phyloP scores from a whole-genome alignment of 2,888 invertebrate species.

The Tipula unca region DNA sequence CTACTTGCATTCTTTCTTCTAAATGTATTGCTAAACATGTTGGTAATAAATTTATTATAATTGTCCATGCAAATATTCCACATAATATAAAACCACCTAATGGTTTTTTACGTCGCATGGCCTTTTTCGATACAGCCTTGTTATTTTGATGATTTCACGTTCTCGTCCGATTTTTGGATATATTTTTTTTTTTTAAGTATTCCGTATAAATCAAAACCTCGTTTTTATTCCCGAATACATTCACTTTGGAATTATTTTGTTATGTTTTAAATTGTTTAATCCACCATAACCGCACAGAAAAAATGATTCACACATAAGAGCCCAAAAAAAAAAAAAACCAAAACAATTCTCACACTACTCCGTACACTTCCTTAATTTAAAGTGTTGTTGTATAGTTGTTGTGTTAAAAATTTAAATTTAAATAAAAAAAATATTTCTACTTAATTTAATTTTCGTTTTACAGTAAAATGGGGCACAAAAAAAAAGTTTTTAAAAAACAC shows the following conservation, averaged over 20 bases:
- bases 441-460: not conserved
- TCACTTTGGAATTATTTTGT: not conserved
- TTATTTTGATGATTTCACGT: not conserved
- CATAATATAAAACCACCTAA: conserved; percentile 37
- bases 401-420: not conserved
- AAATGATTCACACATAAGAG: not conserved
- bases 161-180: not conserved
- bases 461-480: not conserved
- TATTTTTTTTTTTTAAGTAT: not conserved
- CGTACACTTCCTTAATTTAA: not conserved
- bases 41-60: conserved; percentile 39
- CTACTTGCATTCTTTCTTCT: conserved; percentile 48
- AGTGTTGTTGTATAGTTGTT: not conserved
- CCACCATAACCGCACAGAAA: not conserved
- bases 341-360: not conserved
- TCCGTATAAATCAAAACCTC: not conserved
- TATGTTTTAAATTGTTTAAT: not conserved
- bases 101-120: conserved; percentile 19
- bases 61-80: conserved; percentile 41
- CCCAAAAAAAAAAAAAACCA: not conserved
- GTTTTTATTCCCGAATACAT: not conserved
- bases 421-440: not conserved
- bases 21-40: conserved; percentile 43
- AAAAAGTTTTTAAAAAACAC: not conserved
- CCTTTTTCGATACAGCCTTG: not conserved